Percentiles rank a stretch among this genome's conserved stretches.
phyloP scores from a whole-genome alignment of 92 coral and sea anemone species.

The Montipora capitata region DNA sequence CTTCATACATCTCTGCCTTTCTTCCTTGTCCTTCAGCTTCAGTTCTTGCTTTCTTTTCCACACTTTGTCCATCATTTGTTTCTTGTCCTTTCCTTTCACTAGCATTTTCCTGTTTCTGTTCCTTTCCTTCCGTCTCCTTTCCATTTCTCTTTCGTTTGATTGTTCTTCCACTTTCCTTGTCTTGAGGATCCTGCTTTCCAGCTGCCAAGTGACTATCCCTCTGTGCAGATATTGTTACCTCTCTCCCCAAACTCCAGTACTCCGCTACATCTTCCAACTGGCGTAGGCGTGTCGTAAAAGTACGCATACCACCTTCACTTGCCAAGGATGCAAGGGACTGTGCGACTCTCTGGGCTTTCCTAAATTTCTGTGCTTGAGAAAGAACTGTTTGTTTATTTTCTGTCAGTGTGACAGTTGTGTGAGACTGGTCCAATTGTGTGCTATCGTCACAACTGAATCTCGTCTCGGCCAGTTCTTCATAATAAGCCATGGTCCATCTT shows the following conservation, averaged over 20 bases:
- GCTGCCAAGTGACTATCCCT: not conserved
- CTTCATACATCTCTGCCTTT: not conserved
- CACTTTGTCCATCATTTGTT: constrained; percentile 13
- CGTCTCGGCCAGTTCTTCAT: not conserved
- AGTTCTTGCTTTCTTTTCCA: too few relatives aligned
- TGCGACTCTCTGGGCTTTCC: too few relatives aligned
- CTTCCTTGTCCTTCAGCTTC: not conserved
- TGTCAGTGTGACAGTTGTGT: not conserved
- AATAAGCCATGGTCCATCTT: constrained; percentile 29
- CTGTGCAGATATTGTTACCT: not conserved
- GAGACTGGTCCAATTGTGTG: constrained; percentile 7
- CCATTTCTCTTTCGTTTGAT: too few relatives aligned
- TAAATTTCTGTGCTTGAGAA: too few relatives aligned
- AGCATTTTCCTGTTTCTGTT: too few relatives aligned
- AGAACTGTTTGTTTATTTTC: too few relatives aligned
- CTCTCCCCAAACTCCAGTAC: constrained; percentile 32
- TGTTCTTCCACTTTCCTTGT: too few relatives aligned
- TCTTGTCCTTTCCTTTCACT: not conserved
- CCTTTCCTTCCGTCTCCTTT: too few relatives aligned
- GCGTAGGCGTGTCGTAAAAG: constrained; percentile 9
- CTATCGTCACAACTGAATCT: constrained; percentile 6
- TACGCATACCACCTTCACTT: constrained; percentile 31
- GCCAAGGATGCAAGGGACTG: not conserved
- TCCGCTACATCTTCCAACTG: constrained; percentile 22
- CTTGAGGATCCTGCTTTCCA: too few relatives aligned